Percentiles rank a stretch among this genome's conserved stretches.
Conservation (phyloP, 2,888 invertebrate genomes). For the Herminia tarsipennalis region DNA sequence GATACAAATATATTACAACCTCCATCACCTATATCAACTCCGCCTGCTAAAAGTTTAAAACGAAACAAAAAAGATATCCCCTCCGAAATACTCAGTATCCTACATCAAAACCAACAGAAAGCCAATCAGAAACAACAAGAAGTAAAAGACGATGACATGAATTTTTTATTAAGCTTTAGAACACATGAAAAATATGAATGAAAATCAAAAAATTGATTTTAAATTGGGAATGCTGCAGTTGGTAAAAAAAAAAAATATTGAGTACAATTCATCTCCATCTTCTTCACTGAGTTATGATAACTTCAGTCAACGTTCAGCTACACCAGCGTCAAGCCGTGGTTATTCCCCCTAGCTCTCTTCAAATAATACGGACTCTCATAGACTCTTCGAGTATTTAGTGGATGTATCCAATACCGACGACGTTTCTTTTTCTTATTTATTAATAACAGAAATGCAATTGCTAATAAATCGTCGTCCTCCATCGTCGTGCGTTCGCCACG, state of each 20-base stretch:
- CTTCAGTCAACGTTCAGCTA: conserved; percentile 2
- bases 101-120: conserved; percentile 22
- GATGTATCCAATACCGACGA: conserved; percentile 13
- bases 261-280: conserved; percentile 18
- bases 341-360: conserved; percentile 15
- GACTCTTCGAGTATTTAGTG: conserved; percentile 11
- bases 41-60: conserved; percentile 14
- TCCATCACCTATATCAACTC: conserved; percentile 14
- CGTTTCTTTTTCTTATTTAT: conserved; percentile 12
- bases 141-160: conserved; percentile 22
- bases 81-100: conserved; percentile 21
- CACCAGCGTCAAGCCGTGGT: conserved; percentile 14
- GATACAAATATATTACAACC: conserved; percentile 16
- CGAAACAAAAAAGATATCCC: conserved; percentile 19
- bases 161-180: conserved; percentile 27
- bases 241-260: conserved; percentile 15
- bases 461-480: too few relatives aligned
- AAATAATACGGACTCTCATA: conserved; percentile 12
- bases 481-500: conserved; percentile 15
- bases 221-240: conserved; percentile 19
- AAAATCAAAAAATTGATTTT: conserved; percentile 21
- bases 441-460: conserved; percentile 17
- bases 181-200: conserved; percentile 24
- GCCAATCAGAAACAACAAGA: conserved; percentile 22
- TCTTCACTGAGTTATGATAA: conserved; percentile 10